phyloP scores from a whole-genome alignment of 2,797 vertebrate species.

The Cyprinella venusta region DNA sequence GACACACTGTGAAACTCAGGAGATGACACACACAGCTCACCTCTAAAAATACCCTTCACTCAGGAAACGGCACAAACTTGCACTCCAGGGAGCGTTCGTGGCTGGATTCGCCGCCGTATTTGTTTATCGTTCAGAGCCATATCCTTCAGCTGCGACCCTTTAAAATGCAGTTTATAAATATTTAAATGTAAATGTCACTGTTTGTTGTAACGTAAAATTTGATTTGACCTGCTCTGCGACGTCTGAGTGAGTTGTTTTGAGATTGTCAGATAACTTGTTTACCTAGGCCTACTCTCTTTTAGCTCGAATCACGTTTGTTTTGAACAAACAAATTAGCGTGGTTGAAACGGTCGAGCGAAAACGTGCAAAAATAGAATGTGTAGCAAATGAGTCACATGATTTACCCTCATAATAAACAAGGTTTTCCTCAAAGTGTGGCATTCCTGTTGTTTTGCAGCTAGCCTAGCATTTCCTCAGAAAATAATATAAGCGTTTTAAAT shows the following conservation, averaged over 20 bases:
- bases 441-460: background rate
- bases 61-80: slow-evolving; percentile 39
- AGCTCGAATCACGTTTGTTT: slow-evolving; percentile 4
- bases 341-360: background rate
- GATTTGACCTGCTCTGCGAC: background rate
- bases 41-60: slow-evolving; percentile 53
- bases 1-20: slow-evolving; percentile 39
- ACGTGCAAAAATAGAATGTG: background rate
- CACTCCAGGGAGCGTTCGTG: background rate
- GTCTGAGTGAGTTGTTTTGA: background rate
- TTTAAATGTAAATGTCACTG: background rate
- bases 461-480: background rate
- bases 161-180: slow-evolving; percentile 2
- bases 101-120: background rate
- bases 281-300: background rate
- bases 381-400: slow-evolving; percentile 14
- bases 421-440: background rate
- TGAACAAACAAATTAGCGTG: background rate
- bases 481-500: background rate
- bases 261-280: slow-evolving; percentile 11
- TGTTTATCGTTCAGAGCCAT: background rate
- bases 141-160: background rate
- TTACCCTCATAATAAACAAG: background rate
- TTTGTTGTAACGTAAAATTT: background rate
- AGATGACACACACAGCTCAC: slow-evolving; percentile 38